A percentile compares a stretch with the other conserved stretches of the same genome.
Evolutionary conservation across 2,797 vertebrate species (phyloP).

Genomic region (Macroramphosus scolopax): DNA sequence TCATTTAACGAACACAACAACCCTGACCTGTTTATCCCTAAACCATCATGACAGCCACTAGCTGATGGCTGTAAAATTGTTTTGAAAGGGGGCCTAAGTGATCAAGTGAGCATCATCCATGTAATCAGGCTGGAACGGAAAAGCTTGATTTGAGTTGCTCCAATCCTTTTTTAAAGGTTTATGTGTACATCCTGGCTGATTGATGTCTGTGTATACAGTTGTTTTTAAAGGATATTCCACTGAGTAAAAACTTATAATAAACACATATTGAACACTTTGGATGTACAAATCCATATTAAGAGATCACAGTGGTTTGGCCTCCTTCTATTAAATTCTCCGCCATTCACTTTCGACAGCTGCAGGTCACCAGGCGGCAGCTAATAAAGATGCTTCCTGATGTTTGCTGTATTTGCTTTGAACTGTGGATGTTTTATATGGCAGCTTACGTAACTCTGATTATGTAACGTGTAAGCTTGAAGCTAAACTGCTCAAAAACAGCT

Average conservation of each 20-base stretch:
- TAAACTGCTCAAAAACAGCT: conserved; percentile 1
- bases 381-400: not conserved
- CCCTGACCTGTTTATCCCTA: no score
- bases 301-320: not conserved
- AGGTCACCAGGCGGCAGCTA: not conserved
- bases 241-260: not conserved
- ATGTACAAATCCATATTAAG: not conserved
- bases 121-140: not conserved
- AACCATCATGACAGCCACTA: not conserved
- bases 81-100: no score
- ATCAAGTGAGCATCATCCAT: not conserved
- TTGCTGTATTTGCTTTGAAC: conserved; percentile 4
- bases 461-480: conserved; percentile 1
- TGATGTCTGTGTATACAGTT: conserved; percentile 33
- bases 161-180: conserved; percentile 44
- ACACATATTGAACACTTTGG: not conserved
- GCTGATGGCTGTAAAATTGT: conserved; percentile 10
- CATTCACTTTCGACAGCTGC: no score
- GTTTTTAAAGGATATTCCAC: not conserved
- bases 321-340: no score
- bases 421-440: conserved; percentile 22
- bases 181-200: conserved; percentile 15
- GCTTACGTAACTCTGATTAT: conserved; percentile 6
- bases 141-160: conserved; percentile 30
- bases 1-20: no score